Base-by-base conservation (phyloP, 2,888 invertebrate genomes). In the Oasisia sp. region DNA sequence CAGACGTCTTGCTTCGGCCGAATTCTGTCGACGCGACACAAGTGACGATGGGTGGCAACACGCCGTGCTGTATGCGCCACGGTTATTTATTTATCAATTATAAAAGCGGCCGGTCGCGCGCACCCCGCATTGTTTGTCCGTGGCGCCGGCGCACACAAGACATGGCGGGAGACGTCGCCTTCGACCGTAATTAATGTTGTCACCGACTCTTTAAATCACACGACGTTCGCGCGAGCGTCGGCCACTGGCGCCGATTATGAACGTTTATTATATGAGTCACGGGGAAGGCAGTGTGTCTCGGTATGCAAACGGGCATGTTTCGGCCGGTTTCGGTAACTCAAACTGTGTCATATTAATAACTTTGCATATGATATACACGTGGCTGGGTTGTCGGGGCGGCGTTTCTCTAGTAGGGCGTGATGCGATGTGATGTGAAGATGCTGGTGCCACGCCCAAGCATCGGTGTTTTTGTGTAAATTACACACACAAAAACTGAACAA, bases 1-100 rank as follows among this genome's bases (percentile, higher is more conserved):
- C 74, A 74, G 74, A 74, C 74, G 19, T 74, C 74, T n/a, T 74
- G 74, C 27, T 74, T 74, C 74, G 27, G 19, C 74, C 14, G 74
- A 74, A 5, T 74, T 74, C 74, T 74, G 74, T 74, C 27, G 19
- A 74, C 74, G n/a, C 74, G 74, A 74, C 74, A 27, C 7, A 74
- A 74, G 27, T 74, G 19, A 5, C 74, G 74, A 19, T 27, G 74
- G 27, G 74, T 74, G 74, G 74, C 27, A 19, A n/a, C 74, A 5
- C 14, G n/a, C 74, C 27, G 27, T 74, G n/a, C 74, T 74, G 27
- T 74, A 27, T 74, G 74, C n/a, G 74, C 74, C 27, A 74, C 74
- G 74, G 74, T 74, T 27, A 74, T 74, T 74, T 74, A 74, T 74
- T 74, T 74, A 74, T 74, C 74, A 74, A 74, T 74, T 74, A 74